Percentiles rank a stretch among this genome's conserved stretches.
Evolutionary conservation across 2,888 invertebrate species (phyloP).

Genomic region (Acrobasis repandana): DNA sequence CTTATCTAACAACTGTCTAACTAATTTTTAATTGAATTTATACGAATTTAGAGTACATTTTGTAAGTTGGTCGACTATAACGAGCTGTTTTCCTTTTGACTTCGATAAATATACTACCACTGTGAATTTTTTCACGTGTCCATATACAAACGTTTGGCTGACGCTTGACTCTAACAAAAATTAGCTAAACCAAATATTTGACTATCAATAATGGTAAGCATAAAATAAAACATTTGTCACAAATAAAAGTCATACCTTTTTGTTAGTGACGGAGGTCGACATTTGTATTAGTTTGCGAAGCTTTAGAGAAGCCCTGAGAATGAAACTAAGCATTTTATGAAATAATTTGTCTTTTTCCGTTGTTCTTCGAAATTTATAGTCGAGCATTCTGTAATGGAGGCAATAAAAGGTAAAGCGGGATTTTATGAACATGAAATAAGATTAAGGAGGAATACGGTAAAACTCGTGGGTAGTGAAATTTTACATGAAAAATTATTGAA

Average conservation of each 20-base stretch:
- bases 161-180: too few relatives aligned
- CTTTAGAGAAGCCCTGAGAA: not conserved
- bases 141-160: too few relatives aligned
- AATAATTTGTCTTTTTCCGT: not conserved
- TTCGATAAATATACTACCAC: too few relatives aligned
- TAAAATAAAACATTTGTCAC: not conserved
- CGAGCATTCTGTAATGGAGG: not conserved
- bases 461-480: not conserved
- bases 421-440: not conserved
- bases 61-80: too few relatives aligned
- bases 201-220: too few relatives aligned
- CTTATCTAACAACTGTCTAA: too few relatives aligned
- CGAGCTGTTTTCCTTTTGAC: too few relatives aligned
- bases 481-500: not conserved
- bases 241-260: not conserved
- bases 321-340: not conserved
- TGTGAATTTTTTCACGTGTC: too few relatives aligned
- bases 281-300: not conserved
- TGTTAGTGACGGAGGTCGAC: not conserved
- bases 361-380: not conserved
- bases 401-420: not conserved
- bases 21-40: too few relatives aligned
- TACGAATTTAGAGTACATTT: too few relatives aligned
- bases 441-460: not conserved
- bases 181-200: too few relatives aligned